Evolutionary conservation across 2,888 invertebrate genomes (phyloP).

Genomic region (Polietes domitor): DNA sequence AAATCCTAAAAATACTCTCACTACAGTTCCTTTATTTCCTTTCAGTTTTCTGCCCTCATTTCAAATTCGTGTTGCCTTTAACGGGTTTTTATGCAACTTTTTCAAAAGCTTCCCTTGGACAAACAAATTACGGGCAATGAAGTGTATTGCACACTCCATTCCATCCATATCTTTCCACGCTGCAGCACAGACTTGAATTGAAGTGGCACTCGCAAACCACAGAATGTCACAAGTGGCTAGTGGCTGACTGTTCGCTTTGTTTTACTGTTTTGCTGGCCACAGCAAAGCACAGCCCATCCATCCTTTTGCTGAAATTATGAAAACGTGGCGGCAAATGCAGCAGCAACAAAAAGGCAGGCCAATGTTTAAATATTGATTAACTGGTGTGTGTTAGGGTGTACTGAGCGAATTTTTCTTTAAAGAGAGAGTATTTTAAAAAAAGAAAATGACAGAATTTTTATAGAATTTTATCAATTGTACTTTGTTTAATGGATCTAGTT

Average conservation of each 20-base stretch:
- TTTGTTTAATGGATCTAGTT: no score
- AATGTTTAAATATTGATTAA: not conserved
- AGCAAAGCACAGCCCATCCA: not conserved
- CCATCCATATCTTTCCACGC: not conserved
- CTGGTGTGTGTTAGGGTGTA: not conserved
- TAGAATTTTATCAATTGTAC: no score
- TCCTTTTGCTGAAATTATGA: not conserved
- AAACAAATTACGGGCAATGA: not conserved
- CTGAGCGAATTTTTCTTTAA: no score
- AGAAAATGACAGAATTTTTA: no score
- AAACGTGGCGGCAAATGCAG: not conserved
- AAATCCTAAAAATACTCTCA: no score
- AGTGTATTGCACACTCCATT: not conserved
- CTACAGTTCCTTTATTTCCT: no score
- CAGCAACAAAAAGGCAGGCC: no score
- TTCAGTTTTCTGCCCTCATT: no score
- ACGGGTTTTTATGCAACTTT: no score
- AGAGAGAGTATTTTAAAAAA: no score
- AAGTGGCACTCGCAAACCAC: conserved; percentile 40
- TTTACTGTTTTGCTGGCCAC: not conserved
- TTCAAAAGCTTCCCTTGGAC: no score
- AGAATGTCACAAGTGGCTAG: conserved; percentile 19
- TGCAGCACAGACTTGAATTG: conserved; percentile 31
- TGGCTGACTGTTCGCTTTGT: not conserved
- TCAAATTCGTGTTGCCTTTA: no score